Conservation (phyloP, 2,113 vertebrate genomes). For the Hyperopisus bebe region DNA sequence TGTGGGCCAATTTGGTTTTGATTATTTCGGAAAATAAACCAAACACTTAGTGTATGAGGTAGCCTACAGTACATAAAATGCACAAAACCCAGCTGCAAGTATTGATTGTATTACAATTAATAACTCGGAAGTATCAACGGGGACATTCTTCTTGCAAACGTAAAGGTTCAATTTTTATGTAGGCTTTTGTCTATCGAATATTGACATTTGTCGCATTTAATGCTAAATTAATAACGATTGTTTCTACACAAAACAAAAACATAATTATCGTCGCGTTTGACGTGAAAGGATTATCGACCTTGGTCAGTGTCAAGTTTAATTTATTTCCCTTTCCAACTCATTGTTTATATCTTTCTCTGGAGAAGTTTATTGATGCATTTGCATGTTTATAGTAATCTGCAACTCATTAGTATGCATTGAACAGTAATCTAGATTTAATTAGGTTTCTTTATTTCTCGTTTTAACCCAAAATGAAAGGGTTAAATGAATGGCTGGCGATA, state of each 20-base stretch:
- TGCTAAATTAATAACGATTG: background rate
- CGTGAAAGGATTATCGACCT: background rate
- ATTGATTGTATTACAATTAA: background rate
- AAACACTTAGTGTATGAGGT: background rate
- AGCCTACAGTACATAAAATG: background rate
- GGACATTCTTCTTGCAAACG: background rate
- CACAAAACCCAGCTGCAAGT: background rate
- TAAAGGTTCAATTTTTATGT: background rate
- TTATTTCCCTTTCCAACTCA: background rate
- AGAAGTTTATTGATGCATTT: background rate
- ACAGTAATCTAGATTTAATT: background rate
- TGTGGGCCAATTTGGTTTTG: background rate
- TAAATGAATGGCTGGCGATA: background rate
- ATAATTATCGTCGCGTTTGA: background rate
- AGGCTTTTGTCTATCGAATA: background rate
- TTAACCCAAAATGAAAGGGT: background rate
- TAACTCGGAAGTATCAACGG: background rate
- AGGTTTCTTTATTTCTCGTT: background rate
- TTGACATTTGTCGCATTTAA: background rate
- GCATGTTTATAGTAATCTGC: background rate
- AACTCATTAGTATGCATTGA: background rate
- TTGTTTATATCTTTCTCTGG: background rate
- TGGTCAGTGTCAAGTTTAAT: background rate
- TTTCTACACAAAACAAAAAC: background rate
- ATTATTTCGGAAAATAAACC: background rate